phyloP scores from a whole-genome alignment of 2,888 invertebrate genomes.

The Mesorhabditis belari region DNA sequence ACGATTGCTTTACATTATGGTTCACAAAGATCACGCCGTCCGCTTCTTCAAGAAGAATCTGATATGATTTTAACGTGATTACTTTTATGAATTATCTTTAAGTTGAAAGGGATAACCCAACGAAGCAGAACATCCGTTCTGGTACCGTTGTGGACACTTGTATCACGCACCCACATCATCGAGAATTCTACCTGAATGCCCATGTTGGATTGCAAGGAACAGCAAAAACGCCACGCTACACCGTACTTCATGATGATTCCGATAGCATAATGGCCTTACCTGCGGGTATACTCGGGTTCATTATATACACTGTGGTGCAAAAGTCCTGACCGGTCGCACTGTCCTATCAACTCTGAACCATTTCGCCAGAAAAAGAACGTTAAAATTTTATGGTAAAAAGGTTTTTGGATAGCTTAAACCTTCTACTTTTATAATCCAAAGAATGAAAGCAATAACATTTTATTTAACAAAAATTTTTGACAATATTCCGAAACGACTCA shows the following conservation, averaged over 20 bases:
- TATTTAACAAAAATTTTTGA: too few species aligned
- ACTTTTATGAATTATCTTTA: not conserved
- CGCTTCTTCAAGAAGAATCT: not conserved
- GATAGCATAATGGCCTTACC: not conserved
- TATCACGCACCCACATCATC: conserved; percentile 11
- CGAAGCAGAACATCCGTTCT: conserved; percentile 10
- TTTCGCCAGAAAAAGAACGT: too few species aligned
- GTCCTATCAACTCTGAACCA: too few species aligned
- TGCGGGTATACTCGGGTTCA: not conserved
- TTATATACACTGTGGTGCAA: too few species aligned
- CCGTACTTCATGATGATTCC: conserved; percentile 6
- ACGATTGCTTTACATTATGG: not conserved
- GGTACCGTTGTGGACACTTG: conserved; percentile 17
- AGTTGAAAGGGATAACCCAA: not conserved
- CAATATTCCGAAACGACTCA: too few species aligned
- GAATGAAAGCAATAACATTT: too few species aligned
- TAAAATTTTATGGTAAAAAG: too few species aligned
- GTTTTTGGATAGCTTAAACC: too few species aligned
- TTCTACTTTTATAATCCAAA: too few species aligned
- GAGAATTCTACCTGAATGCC: conserved; percentile 14
- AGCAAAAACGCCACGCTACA: conserved; percentile 11
- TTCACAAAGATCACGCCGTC: not conserved
- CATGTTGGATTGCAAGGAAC: conserved; percentile 16
- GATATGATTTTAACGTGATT: not conserved
- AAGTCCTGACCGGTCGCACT: too few species aligned